A percentile compares a stretch with the other conserved stretches of the same genome.
Conservation (phyloP, 2,888 invertebrate species). For the Tetropium fuscum region DNA sequence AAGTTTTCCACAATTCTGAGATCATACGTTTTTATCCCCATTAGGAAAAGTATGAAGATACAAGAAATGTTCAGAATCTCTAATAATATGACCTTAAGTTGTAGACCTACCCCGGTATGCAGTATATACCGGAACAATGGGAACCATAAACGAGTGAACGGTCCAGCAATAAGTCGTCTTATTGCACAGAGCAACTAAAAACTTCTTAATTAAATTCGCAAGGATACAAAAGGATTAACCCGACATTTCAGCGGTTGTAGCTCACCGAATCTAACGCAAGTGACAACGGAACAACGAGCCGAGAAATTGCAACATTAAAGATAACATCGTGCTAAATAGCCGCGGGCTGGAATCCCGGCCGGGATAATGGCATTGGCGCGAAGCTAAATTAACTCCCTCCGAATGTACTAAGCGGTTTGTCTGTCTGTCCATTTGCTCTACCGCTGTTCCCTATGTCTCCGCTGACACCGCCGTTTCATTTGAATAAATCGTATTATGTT, state of each 20-base stretch:
- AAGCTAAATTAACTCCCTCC: constrained; percentile 64
- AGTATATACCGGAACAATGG: no score
- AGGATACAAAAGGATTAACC: constrained; percentile 49
- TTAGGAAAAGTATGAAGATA: no score
- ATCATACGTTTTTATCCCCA: no score
- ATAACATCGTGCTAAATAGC: constrained; percentile 66
- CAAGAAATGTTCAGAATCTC: no score
- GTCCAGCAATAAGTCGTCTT: constrained; percentile 30
- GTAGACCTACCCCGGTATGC: no score
- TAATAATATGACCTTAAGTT: no score
- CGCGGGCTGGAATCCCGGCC: constrained; percentile 62
- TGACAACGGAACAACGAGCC: constrained; percentile 64
- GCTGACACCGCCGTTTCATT: constrained; percentile 36
- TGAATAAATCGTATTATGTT: constrained; percentile 39
- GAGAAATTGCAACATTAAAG: constrained; percentile 66
- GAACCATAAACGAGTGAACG: background rate
- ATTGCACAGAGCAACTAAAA: constrained; percentile 35
- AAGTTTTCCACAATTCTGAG: no score
- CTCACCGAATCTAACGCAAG: constrained; percentile 45
- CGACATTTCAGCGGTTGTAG: constrained; percentile 31
- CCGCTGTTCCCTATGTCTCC: constrained; percentile 15
- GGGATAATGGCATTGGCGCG: constrained; percentile 63
- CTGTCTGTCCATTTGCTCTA: constrained; percentile 48
- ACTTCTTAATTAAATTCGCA: constrained; percentile 57
- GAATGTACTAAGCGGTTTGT: constrained; percentile 54